These are phyloP conservation scores for Amphiprion percula DNA, from an alignment of 2,113 vertebrate genomes.

Conservation along the genomic window DNA sequence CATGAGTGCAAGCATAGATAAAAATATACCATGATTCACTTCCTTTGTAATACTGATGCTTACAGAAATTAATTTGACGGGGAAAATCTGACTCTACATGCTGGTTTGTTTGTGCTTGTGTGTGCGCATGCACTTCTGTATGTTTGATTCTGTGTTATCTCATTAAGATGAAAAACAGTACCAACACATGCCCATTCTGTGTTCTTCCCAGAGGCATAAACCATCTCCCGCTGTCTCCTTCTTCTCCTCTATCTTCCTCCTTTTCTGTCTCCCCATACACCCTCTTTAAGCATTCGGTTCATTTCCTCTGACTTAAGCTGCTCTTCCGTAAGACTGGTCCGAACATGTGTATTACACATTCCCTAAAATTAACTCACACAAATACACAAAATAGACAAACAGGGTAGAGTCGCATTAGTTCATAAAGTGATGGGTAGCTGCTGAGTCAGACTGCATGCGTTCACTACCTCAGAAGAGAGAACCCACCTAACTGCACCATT, in stretches of 20 bases:
- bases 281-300: constrained; percentile 38
- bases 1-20: not conserved
- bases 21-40: not conserved
- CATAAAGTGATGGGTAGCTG: constrained; percentile 20
- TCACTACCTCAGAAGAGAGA: constrained; percentile 30
- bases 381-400: constrained; percentile 26
- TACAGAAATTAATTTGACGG: constrained; percentile 1
- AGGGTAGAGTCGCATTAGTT: constrained; percentile 6
- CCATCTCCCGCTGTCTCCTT: not conserved
- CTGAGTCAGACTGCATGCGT: constrained; percentile 43
- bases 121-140: not conserved
- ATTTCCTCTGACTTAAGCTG: constrained; percentile 43
- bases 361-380: constrained; percentile 30
- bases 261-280: constrained; percentile 1
- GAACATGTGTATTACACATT: constrained; percentile 49
- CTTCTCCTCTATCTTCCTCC: not conserved
- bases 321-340: constrained; percentile 68
- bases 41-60: constrained; percentile 13
- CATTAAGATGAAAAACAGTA: constrained; percentile 19
- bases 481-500: constrained; percentile 7
- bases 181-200: constrained; percentile 19
- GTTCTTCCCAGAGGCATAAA: constrained; percentile 27
- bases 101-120: not conserved
- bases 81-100: not conserved
- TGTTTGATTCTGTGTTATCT: constrained; percentile 1